Evolutionary conservation across 2,888 invertebrate genomes (phyloP).

Genomic region (Drosophila nr. perissopoda): DNA sequence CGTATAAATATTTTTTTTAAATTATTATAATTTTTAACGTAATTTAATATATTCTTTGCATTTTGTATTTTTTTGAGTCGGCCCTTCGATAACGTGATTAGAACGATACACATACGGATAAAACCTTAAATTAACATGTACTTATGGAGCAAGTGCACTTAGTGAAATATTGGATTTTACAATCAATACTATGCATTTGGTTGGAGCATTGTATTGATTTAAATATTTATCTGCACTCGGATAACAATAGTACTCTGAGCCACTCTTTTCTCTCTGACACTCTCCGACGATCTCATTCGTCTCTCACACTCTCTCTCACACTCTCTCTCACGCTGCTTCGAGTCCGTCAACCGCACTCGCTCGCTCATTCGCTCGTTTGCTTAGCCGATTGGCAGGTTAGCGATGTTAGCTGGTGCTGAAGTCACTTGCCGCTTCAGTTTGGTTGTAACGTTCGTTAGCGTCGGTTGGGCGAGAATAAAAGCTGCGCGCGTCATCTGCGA

Average conservation of each 20-base stretch:
- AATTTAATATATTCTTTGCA: background rate
- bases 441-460: constrained; percentile 59
- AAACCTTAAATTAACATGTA: background rate
- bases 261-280: constrained; percentile 7
- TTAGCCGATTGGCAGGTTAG: constrained; percentile 19
- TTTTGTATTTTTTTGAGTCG: background rate
- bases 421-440: constrained; percentile 59
- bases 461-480: constrained; percentile 57
- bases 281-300: background rate
- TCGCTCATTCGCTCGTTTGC: constrained; percentile 7
- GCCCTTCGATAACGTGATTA: too few species aligned
- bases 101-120: background rate
- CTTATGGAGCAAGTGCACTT: background rate
- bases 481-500: constrained; percentile 67
- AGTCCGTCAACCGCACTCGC: constrained; percentile 34
- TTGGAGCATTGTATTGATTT: background rate
- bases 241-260: background rate
- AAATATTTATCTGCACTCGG: background rate
- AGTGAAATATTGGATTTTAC: too few species aligned
- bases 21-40: background rate
- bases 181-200: background rate
- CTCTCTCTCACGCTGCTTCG: background rate
- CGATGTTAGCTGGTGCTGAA: constrained; percentile 16
- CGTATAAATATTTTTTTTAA: background rate
- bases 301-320: background rate